Conservation (phyloP, 2,113 vertebrate species). For the Barbus barbus region DNA sequence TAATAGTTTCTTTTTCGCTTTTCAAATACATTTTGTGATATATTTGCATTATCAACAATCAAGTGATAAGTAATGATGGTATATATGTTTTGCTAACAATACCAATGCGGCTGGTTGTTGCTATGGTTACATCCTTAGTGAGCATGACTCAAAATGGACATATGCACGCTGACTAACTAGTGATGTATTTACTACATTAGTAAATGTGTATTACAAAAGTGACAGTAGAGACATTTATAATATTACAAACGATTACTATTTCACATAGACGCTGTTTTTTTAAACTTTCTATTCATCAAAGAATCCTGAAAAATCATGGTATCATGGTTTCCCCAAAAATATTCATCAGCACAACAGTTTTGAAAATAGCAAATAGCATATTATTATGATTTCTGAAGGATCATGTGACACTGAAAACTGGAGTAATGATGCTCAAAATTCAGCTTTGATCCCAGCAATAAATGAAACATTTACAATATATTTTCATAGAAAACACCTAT, state of each 20-base stretch:
- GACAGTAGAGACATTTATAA: background rate
- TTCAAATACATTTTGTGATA: background rate
- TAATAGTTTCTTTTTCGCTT: background rate
- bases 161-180: background rate
- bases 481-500: background rate
- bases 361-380: background rate
- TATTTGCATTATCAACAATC: background rate
- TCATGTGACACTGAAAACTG: background rate
- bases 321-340: too few relatives aligned
- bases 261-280: background rate
- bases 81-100: too few relatives aligned
- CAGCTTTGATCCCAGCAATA: background rate
- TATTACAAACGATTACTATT: background rate
- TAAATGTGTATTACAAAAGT: background rate
- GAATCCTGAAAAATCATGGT: background rate
- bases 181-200: background rate
- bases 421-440: background rate
- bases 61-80: background rate
- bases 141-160: background rate
- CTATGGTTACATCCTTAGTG: background rate
- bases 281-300: background rate
- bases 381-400: background rate
- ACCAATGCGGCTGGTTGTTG: background rate
- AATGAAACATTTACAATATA: background rate
- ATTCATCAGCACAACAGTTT: background rate